Percentiles rank a stretch among this genome's conserved stretches.
Conservation (phyloP, 2,113 vertebrate genomes). For the Rhynchopsitta pachyrhyncha region DNA sequence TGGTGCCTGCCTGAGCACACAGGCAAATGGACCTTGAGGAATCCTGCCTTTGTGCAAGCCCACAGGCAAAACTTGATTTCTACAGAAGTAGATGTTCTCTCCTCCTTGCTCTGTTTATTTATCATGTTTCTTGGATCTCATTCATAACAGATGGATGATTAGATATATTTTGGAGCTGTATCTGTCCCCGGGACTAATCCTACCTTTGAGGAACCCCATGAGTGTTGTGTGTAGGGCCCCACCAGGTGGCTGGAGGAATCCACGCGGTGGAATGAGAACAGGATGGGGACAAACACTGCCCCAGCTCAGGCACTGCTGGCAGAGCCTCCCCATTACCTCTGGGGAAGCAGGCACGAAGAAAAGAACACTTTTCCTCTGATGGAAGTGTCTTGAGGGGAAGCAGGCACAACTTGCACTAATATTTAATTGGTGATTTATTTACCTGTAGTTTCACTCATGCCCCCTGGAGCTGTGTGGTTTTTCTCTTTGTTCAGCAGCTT, state of each 20-base stretch:
- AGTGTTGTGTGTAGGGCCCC: constrained; percentile 71
- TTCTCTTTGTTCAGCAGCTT: neutral
- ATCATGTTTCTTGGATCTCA: neutral
- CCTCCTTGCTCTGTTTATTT: neutral
- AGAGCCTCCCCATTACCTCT: constrained; percentile 73
- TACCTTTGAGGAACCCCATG: constrained; percentile 74
- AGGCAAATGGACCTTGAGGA: neutral
- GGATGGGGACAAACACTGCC: constrained; percentile 71
- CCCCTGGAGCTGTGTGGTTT: neutral
- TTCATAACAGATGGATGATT: neutral
- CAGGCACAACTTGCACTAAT: neutral
- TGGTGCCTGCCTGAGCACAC: neutral
- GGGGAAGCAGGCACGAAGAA: constrained; percentile 61
- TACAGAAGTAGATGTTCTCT: neutral
- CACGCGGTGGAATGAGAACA: constrained; percentile 70
- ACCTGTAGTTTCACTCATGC: neutral
- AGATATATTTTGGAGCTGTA: neutral
- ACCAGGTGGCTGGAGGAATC: constrained; percentile 80
- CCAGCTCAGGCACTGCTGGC: constrained; percentile 76
- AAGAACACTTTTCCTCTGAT: constrained; percentile 63
- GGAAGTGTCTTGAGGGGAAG: neutral
- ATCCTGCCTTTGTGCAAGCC: constrained; percentile 1
- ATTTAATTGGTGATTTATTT: constrained; percentile 34
- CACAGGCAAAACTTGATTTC: neutral
- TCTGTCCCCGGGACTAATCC: neutral